These are phyloP conservation scores for Eidolon dupreanum DNA, from an alignment of 2,797 vertebrate genomes.

Conservation along the genomic window DNA sequence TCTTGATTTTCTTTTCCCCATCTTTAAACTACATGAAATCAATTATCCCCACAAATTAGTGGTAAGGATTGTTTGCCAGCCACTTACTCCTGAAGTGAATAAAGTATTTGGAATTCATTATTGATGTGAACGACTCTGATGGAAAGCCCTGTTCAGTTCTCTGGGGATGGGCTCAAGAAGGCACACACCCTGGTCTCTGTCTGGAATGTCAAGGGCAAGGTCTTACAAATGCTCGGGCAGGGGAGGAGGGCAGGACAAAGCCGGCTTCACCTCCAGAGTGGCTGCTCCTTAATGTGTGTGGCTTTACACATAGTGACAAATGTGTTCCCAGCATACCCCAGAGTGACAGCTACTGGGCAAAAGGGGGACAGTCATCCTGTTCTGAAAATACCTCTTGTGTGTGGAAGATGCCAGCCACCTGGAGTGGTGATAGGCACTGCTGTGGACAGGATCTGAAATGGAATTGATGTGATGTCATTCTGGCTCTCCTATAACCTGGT, in stretches of 20 bases:
- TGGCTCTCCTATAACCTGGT: constrained; percentile 89
- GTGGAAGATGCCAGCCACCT: constrained; percentile 90
- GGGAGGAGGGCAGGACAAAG: constrained; percentile 72
- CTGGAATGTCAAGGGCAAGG: constrained; percentile 87
- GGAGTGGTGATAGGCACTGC: constrained; percentile 90
- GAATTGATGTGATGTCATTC: constrained; percentile 94
- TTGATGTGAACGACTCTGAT: constrained; percentile 90
- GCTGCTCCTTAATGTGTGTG: constrained; percentile 83
- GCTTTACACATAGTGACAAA: constrained; percentile 88
- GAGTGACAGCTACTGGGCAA: constrained; percentile 88
- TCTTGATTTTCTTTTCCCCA: constrained; percentile 87
- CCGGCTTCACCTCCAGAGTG: constrained; percentile 84
- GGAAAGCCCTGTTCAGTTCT: constrained; percentile 87
- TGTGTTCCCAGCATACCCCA: constrained; percentile 85
- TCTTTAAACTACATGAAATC: constrained; percentile 97
- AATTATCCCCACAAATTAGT: constrained; percentile 97
- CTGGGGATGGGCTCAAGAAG: constrained; percentile 83
- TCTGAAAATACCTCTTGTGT: constrained; percentile 89
- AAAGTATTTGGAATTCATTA: constrained; percentile 97
- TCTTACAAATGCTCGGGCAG: constrained; percentile 44
- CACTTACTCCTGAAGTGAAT: constrained; percentile 95
- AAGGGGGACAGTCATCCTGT: constrained; percentile 81
- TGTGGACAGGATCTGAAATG: constrained; percentile 90
- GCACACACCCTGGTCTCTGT: constrained; percentile 83
- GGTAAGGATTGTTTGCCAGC: constrained; percentile 93